Base-by-base conservation (phyloP, 2,888 invertebrate species). In the Allygus modestus region DNA sequence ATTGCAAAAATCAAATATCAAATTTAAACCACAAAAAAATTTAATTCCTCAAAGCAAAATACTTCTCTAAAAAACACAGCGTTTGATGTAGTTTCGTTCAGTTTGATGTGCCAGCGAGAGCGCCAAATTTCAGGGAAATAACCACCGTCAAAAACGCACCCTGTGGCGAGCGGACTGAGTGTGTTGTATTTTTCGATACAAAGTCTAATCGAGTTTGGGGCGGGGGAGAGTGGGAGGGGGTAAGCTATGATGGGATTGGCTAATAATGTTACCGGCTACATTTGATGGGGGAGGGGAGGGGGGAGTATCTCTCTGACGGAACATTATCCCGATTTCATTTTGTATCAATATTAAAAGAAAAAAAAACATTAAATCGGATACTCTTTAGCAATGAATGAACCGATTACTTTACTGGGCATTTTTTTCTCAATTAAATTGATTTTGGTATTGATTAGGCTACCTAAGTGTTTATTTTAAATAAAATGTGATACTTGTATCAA, bases 191-290 rank as follows among this genome's bases (percentile, higher is more conserved):
- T 77, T 77, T 65, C 65, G 65, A 65, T 65, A 65, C 65, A 65
- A 77, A 77, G 65, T 65, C 65, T 65, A 65, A 65, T 65, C 31
- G 28, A 65, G 65, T 65, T 65, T 65, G 1, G 23, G 37, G 43
- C 9, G 37, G 23, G 41, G 54, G 37, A 17, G 71, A 17, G 31
- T 46, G 23, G 33, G 71, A 26, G 43, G 51, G 28, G 46, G 83
- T 46, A 71, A 51, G 83, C 71, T 84, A 84, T 84, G 81, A 84
- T 84, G 81, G 84, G 73, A 84, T 81, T 84, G 89, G 92, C 92
- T 94, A 94, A 94, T 94, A 93, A 93, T 93, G 93, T 94, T 94
- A 94, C 92, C 94, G 86, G 93, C 94, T 94, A 94, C 94, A 94
- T 94, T 94, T 94, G 94, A 94, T 94, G 94, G 94, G 93, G 93